Evolutionary conservation across 1,140 invertebrate genomes (phyloP).

Genomic region (Meloidogyne exigua): DNA sequence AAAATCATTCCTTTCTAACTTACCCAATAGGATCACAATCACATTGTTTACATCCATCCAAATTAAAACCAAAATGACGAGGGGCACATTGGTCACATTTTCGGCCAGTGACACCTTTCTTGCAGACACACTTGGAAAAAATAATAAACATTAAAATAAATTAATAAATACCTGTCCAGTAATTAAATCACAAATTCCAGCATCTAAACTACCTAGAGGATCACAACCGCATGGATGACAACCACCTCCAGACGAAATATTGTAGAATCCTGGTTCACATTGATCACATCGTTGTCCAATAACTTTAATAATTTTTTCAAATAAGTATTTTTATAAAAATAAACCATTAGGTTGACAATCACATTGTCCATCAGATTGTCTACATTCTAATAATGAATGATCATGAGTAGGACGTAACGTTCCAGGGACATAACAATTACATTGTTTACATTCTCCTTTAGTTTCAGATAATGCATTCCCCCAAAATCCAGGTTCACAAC

Average conservation of each 20-base stretch:
- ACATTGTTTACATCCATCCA: slow-evolving; percentile 66
- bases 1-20: neutral
- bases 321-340: neutral
- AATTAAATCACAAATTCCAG: slow-evolving; percentile 74
- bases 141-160: no score
- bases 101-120: slow-evolving; percentile 73
- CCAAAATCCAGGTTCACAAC: slow-evolving; percentile 77
- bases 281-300: slow-evolving; percentile 81
- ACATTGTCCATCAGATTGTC: slow-evolving; percentile 80
- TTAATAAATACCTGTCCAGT: slow-evolving; percentile 71
- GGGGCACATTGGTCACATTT: slow-evolving; percentile 79
- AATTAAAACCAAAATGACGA: slow-evolving; percentile 84
- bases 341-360: slow-evolving; percentile 82
- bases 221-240: slow-evolving; percentile 83
- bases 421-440: slow-evolving; percentile 77
- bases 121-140: slow-evolving; percentile 68
- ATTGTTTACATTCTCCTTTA: slow-evolving; percentile 42
- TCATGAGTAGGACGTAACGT: slow-evolving; percentile 70
- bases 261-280: slow-evolving; percentile 79
- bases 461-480: slow-evolving; percentile 63
- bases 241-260: slow-evolving; percentile 70
- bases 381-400: slow-evolving; percentile 72
- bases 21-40: slow-evolving; percentile 55
- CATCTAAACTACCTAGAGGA: slow-evolving; percentile 77
- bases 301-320: neutral